These are phyloP conservation scores for Heterodera carotae DNA, from an alignment of 1,140 invertebrate species.

Conservation along the genomic window DNA sequence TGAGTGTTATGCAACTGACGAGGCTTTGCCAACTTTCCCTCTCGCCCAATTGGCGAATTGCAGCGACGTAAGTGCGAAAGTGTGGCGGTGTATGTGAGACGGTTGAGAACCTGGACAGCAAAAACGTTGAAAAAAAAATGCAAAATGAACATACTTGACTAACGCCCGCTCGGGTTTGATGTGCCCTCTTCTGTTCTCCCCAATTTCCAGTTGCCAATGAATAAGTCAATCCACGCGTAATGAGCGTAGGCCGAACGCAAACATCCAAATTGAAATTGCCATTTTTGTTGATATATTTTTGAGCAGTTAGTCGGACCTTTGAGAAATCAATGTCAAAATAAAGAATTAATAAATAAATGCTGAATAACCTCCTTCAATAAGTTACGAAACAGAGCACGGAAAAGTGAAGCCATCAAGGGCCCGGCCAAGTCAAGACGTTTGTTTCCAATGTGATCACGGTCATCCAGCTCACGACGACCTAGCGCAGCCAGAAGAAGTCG, in stretches of 20 bases:
- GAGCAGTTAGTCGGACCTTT: slow-evolving; percentile 87
- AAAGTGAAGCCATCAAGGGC: slow-evolving; percentile 89
- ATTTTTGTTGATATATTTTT: slow-evolving; percentile 96
- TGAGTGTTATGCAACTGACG: slow-evolving; percentile 95
- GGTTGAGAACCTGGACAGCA: slow-evolving; percentile 77
- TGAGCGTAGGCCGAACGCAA: slow-evolving; percentile 94
- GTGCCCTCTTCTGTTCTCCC: slow-evolving; percentile 99
- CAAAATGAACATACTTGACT: slow-evolving; percentile 72
- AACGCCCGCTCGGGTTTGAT: slow-evolving; percentile 90
- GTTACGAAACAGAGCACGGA: slow-evolving; percentile 88
- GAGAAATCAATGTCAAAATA: slow-evolving; percentile 44
- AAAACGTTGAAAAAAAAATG: neutral
- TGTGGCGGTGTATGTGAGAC: slow-evolving; percentile 95
- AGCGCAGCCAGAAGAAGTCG: slow-evolving; percentile 86
- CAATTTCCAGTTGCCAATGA: slow-evolving; percentile 98
- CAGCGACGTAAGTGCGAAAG: slow-evolving; percentile 92
- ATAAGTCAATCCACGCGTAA: slow-evolving; percentile 95
- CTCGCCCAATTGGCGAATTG: slow-evolving; percentile 96
- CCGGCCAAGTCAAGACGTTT: slow-evolving; percentile 95
- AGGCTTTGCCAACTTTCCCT: slow-evolving; percentile 96
- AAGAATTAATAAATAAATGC: neutral
- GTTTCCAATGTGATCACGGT: slow-evolving; percentile 99
- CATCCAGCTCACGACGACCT: slow-evolving; percentile 92
- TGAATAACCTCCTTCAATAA: slow-evolving; percentile 78
- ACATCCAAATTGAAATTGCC: slow-evolving; percentile 97